Evolutionary conservation across 2,113 vertebrate genomes (phyloP).

Genomic region (Phalacrocorax pelagicus): DNA sequence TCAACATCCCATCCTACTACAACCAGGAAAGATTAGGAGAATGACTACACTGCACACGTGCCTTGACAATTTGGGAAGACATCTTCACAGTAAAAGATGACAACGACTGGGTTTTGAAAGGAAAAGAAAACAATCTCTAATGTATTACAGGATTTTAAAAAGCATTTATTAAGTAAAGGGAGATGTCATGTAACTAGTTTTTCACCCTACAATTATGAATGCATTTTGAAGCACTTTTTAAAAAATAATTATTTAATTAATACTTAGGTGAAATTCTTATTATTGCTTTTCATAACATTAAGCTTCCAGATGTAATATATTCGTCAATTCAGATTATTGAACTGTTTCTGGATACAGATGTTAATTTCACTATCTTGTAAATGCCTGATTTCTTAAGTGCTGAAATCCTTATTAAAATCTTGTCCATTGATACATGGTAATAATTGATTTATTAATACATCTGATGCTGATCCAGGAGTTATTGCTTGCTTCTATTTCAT

Average conservation of each 20-base stretch:
- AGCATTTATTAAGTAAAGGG: not conserved
- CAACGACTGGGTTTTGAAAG: rapidly evolving
- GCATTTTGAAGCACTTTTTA: not conserved
- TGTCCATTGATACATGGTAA: not conserved
- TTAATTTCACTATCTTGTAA: not conserved
- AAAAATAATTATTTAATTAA: not conserved
- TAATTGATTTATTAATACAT: not conserved
- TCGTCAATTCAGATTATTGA: not conserved
- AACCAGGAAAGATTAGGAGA: not conserved
- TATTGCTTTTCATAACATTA: not conserved
- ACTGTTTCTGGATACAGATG: not conserved
- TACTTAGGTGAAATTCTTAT: not conserved
- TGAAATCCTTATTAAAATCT: not conserved
- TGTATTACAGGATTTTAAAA: not conserved
- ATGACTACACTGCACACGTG: not conserved
- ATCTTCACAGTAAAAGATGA: not conserved
- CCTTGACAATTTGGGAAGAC: not conserved
- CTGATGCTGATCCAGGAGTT: not conserved
- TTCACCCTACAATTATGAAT: not conserved
- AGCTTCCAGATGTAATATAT: not conserved
- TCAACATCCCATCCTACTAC: not conserved
- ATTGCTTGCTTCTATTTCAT: not conserved
- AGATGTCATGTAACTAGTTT: not conserved
- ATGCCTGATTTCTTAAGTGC: not conserved
- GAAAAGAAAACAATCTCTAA: not conserved